Evolutionary conservation across 2,113 vertebrate genomes (phyloP), one percentile per base, ranked within the genome.

Genomic region (Stegastes partitus): DNA sequence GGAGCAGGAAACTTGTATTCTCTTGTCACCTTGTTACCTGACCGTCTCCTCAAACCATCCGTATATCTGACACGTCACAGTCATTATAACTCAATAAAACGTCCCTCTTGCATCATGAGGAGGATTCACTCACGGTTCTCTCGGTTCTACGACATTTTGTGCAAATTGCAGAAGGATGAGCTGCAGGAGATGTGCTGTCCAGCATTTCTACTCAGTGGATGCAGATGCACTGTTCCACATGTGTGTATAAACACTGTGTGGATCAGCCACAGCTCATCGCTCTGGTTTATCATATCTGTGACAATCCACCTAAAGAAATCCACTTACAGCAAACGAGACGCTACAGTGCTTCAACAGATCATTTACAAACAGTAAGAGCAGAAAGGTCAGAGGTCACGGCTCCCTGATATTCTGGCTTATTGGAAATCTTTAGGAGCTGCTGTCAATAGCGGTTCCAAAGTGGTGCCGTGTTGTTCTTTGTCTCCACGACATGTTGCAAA

Each of bases 351-450:
- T 34, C 26, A 50, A 2, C 50, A n/a, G 19, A 51, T 31, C 49
- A n/a, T 51, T 51, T 34, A 22, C 28, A 51, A 50, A 65, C 44
- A 21, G 25, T 49, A 31, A 12, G 25, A 65, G 19, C 16, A 28
- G 45, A 66, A 50, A 51, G 47, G 22, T 42, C 53, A 53, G 26
- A 26, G 50, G 37, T 68, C 19, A 55, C 37, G 26, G 16, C 37
- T 42, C 21, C 34, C 21, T 14, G 11, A 49, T 68, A 42, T 53
- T 67, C 25, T 65, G 47, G 37, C 25, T 25, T 42, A 25, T 68
- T 68, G 31, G 6, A 37, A 42, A 37, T n/a, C 63, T 66, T 66
- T 66, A 28, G n/a, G 50, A 51, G 50, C 19, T 16, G n/a, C 5
- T 31, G 15, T 65, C 31, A 34, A 34, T 34, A 42, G 12, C 12